phyloP scores from a whole-genome alignment of 1,140 invertebrate genomes.

The Drosophila nigromelanica region DNA sequence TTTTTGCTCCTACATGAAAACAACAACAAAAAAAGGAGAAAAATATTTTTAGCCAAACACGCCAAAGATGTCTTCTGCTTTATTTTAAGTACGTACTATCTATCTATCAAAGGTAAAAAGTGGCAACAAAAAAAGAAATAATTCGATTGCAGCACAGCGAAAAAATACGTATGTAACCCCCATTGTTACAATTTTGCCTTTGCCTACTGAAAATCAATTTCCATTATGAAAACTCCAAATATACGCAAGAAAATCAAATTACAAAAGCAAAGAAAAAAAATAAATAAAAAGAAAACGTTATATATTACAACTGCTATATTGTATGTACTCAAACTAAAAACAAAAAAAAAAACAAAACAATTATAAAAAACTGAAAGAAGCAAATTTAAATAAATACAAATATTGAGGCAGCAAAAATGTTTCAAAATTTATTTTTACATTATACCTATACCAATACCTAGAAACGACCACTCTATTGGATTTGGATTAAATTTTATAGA shows the following conservation, averaged over 20 bases:
- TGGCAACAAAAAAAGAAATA: slow-evolving; percentile 4
- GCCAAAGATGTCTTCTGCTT: slow-evolving; percentile 82
- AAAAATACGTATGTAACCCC: slow-evolving; percentile 13
- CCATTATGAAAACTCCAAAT: slow-evolving; percentile 66
- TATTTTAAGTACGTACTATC: slow-evolving; percentile 67
- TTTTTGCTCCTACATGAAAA: slow-evolving; percentile 69
- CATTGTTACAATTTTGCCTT: slow-evolving; percentile 35
- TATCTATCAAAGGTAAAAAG: slow-evolving; percentile 27
- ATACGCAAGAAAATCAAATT: slow-evolving; percentile 78
- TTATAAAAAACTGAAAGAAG: slow-evolving; percentile 55
- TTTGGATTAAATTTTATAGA: no score
- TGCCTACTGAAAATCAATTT: slow-evolving; percentile 52
- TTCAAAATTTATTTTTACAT: background rate
- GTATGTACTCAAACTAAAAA: slow-evolving; percentile 74
- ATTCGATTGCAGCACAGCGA: background rate
- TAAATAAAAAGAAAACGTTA: slow-evolving; percentile 67
- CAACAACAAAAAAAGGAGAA: slow-evolving; percentile 7
- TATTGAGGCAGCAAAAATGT: slow-evolving; percentile 68
- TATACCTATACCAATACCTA: no score
- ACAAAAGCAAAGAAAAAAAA: slow-evolving; percentile 45
- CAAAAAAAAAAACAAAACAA: slow-evolving; percentile 44
- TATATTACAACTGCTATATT: slow-evolving; percentile 80
- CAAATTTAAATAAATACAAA: slow-evolving; percentile 79
- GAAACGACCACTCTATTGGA: no score
- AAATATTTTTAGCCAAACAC: slow-evolving; percentile 70